A percentile compares a stretch with the other conserved stretches of the same genome.
These are phyloP conservation scores for Erpornis zantholeuca DNA, from an alignment of 2,113 vertebrate genomes.

Conservation along the genomic window DNA sequence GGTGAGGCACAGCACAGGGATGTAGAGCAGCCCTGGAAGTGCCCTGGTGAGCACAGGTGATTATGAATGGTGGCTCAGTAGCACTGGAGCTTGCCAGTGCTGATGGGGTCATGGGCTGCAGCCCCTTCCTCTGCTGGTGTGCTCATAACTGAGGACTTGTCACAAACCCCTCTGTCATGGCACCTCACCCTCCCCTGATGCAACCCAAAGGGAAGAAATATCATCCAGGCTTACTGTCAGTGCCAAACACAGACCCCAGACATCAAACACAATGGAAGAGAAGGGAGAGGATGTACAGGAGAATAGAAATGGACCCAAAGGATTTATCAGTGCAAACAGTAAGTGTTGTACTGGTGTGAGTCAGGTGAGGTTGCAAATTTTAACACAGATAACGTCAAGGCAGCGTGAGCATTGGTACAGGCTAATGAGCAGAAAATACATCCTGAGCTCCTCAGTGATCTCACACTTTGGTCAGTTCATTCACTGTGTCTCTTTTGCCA, in stretches of 20 bases:
- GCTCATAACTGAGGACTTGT: neutral
- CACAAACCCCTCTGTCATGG: neutral
- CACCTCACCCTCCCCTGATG: neutral
- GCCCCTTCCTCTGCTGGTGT: neutral
- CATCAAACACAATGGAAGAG: neutral
- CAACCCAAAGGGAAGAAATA: neutral
- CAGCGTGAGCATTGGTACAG: neutral
- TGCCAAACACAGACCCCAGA: neutral
- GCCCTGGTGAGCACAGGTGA: neutral
- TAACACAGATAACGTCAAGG: neutral
- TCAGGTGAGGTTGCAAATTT: neutral
- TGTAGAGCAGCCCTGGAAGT: neutral
- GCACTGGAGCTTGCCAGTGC: neutral
- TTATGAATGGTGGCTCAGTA: neutral
- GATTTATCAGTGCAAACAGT: neutral
- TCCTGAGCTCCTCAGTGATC: neutral
- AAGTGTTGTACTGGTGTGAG: neutral
- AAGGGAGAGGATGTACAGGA: neutral
- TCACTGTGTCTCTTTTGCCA: neutral
- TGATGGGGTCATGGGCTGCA: neutral
- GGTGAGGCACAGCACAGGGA: neutral
- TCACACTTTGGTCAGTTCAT: neutral
- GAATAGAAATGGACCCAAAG: neutral
- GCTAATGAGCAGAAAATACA: neutral
- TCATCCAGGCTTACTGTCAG: neutral